Percentiles rank a stretch among this genome's conserved stretches.
Conservation (phyloP, 2,797 vertebrate genomes). For the Hipposideros larvatus region DNA sequence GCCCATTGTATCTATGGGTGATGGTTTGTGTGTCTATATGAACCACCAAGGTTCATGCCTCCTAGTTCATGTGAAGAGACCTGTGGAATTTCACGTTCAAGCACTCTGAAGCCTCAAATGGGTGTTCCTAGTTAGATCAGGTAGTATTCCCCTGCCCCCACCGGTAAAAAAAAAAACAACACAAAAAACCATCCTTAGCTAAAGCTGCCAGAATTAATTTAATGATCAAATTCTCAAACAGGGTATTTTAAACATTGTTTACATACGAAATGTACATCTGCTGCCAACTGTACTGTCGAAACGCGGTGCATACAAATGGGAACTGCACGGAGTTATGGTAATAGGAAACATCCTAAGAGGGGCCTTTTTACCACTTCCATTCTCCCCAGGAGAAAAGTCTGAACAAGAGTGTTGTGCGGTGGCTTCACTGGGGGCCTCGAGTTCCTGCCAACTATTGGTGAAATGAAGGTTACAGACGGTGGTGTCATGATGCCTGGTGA, state of each 20-base stretch:
- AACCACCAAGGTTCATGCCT: not conserved
- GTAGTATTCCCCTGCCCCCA: not conserved
- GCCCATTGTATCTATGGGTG: not conserved
- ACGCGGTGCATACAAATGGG: slow-evolving; percentile 68
- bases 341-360: not conserved
- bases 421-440: not conserved
- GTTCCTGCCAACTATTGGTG: not conserved
- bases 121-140: slow-evolving; percentile 26
- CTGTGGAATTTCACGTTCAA: not conserved
- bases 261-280: slow-evolving; percentile 80
- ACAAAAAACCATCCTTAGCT: slow-evolving; percentile 71
- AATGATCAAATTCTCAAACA: slow-evolving; percentile 81
- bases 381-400: not conserved
- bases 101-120: slow-evolving; percentile 1
- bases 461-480: not conserved
- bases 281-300: slow-evolving; percentile 81
- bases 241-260: slow-evolving; percentile 84
- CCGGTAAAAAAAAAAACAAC: not conserved
- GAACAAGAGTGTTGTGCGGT: fast-evolving
- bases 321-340: slow-evolving; percentile 69
- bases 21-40: not conserved
- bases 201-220: slow-evolving; percentile 82
- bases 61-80: not conserved
- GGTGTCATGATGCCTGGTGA: not conserved
- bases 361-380: not conserved